Base-by-base conservation (phyloP, 2,888 invertebrate species). In the Hypena proboscidalis region DNA sequence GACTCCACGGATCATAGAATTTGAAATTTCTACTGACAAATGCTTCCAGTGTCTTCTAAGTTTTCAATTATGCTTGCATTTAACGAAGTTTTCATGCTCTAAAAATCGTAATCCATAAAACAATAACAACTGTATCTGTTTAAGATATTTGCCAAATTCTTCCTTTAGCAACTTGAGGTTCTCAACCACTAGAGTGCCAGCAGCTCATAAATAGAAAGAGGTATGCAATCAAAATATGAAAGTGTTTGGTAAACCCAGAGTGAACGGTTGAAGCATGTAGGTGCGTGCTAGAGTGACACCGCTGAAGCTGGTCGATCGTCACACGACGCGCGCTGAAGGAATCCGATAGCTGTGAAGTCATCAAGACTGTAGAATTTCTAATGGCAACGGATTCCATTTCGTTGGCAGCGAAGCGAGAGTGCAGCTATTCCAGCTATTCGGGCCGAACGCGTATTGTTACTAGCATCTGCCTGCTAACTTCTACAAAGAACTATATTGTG, bases 361-460 rank as follows among this genome's bases (percentile, higher is more conserved):
- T 88, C 83, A 77, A 63, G 76, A 69, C 70, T 80, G 78, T 76
- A 81, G 82, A 85, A 89, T 87, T 88, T 89, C 87, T 87, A 86
- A 85, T 85, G 80, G 76, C 80, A 77, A 74, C 74, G 82, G 81
- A 87, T 87, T 89, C 87, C 83, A 84, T 88, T 89, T 89, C 87
- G 83, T 86, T 87, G 86, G 85, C 84, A 85, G 68, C 78, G 74
- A 80, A 84, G 83, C 83, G 85, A 84, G 84, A 83, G 84, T 83
- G 76, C 76, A 68, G 71, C 72, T 78, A 84, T 85, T 77, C 77
- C 58, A 83, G 71, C 74, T 82, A 86, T 86, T 85, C 82, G 80
- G 78, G 74, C 74, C 81, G 79, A 54, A 70, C 70, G 68, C 68
- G 61, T 70, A 76, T 80, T 80, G 81, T 76, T 75, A 70, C 69